Conservation (phyloP, 2,113 vertebrate genomes). For the Chamaetylas fuelleborni region DNA sequence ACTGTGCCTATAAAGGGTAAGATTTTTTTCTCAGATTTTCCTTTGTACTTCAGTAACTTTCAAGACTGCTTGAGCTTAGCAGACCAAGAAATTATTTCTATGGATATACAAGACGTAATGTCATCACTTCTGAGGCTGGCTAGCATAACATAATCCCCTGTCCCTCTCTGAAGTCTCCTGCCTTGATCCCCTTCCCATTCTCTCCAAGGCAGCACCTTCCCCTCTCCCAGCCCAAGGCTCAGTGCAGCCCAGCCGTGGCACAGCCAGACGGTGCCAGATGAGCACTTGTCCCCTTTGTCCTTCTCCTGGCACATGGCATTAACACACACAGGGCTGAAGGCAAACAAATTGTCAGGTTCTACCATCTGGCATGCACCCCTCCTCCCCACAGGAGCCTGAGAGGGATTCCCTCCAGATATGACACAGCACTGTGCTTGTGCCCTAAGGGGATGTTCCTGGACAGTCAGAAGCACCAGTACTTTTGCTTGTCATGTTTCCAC, state of each 20-base stretch:
- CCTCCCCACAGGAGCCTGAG: background rate
- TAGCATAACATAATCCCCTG: background rate
- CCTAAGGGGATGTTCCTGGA: background rate
- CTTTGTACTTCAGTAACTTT: background rate
- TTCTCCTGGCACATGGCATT: background rate
- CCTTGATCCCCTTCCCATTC: background rate
- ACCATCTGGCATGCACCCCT: background rate
- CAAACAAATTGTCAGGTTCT: background rate
- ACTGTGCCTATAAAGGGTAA: background rate
- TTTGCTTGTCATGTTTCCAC: background rate
- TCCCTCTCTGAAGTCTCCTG: background rate
- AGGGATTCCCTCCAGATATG: background rate
- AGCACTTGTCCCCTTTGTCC: background rate
- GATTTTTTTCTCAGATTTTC: background rate
- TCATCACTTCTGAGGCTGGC: background rate
- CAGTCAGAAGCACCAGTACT: background rate
- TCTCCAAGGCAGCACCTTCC: rapidly evolving
- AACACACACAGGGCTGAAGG: background rate
- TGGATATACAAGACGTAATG: background rate
- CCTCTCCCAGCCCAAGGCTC: background rate
- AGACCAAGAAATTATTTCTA: background rate
- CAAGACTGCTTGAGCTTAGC: background rate
- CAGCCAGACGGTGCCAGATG: background rate
- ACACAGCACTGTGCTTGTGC: background rate
- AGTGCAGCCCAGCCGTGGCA: rapidly evolving